These are phyloP conservation scores for Varanus salvator DNA, from an alignment of 2,113 vertebrate genomes.

Conservation along the genomic window DNA sequence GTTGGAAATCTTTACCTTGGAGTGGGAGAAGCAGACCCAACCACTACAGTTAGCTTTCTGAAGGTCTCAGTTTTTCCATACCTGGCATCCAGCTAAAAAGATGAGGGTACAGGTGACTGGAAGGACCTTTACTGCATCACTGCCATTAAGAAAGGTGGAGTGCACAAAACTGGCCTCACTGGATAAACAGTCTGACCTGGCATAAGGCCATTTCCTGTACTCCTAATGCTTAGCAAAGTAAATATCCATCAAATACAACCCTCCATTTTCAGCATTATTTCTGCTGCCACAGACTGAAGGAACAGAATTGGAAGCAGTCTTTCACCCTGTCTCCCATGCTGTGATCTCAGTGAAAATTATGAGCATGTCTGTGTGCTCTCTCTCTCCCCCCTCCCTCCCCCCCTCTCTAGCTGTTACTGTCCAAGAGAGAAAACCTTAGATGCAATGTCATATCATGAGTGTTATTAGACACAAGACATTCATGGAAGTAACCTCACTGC, in stretches of 20 bases:
- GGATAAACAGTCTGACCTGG: not conserved
- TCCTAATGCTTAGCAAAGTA: not conserved
- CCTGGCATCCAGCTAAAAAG: not conserved
- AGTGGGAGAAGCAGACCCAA: too few species aligned
- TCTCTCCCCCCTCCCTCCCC: too few species aligned
- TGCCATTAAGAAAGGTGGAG: not conserved
- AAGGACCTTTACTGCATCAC: not conserved
- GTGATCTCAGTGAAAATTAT: not conserved
- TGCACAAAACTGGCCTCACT: not conserved
- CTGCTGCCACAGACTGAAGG: accelerated
- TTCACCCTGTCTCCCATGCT: not conserved
- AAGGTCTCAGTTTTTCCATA: not conserved
- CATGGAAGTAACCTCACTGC: accelerated
- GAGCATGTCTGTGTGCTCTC: not conserved
- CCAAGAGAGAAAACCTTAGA: not conserved
- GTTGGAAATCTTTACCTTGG: too few species aligned
- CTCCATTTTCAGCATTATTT: not conserved
- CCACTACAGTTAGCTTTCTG: too few species aligned
- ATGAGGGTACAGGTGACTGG: not conserved
- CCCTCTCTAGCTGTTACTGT: not conserved
- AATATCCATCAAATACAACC: not conserved
- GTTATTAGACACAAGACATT: too few species aligned
- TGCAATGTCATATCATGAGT: not conserved
- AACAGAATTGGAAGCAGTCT: not conserved
- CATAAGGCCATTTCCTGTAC: not conserved